Evolutionary conservation across 2,888 invertebrate species (phyloP).

Genomic region (Drosophila dives): DNA sequence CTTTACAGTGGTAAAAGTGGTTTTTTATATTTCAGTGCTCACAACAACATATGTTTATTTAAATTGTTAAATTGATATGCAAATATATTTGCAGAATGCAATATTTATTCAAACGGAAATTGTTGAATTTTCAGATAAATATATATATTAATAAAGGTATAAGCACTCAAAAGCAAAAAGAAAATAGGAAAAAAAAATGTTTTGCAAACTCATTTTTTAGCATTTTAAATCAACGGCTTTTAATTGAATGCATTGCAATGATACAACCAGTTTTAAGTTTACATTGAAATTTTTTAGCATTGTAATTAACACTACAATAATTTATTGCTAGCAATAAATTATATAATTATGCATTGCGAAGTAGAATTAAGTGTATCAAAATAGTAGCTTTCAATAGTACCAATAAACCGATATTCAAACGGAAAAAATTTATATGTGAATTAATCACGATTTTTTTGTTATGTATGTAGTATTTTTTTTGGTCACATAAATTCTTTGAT

Average conservation of each 20-base stretch:
- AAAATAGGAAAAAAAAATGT: not conserved
- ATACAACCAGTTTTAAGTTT: too few relatives aligned
- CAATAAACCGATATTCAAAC: not conserved
- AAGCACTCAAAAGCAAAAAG: not conserved
- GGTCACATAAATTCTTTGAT: conserved; percentile 6
- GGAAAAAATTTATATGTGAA: not conserved
- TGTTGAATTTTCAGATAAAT: not conserved
- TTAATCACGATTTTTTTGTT: not conserved
- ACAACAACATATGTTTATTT: not conserved
- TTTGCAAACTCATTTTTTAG: not conserved
- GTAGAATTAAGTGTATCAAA: not conserved
- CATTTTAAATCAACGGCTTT: not conserved
- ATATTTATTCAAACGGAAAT: not conserved
- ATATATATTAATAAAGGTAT: not conserved
- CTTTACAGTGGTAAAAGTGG: too few relatives aligned
- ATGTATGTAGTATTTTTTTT: not conserved
- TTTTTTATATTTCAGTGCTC: not conserved
- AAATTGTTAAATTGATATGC: not conserved
- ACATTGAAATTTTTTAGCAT: not conserved
- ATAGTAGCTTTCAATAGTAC: not conserved
- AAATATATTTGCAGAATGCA: not conserved
- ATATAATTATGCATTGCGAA: not conserved
- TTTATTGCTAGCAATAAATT: conserved; percentile 2
- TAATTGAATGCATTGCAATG: not conserved
- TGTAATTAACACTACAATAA: not conserved